A percentile compares a stretch with the other conserved stretches of the same genome.
phyloP scores from a whole-genome alignment of 2,888 invertebrate genomes.

The Subacronicta megacephala region DNA sequence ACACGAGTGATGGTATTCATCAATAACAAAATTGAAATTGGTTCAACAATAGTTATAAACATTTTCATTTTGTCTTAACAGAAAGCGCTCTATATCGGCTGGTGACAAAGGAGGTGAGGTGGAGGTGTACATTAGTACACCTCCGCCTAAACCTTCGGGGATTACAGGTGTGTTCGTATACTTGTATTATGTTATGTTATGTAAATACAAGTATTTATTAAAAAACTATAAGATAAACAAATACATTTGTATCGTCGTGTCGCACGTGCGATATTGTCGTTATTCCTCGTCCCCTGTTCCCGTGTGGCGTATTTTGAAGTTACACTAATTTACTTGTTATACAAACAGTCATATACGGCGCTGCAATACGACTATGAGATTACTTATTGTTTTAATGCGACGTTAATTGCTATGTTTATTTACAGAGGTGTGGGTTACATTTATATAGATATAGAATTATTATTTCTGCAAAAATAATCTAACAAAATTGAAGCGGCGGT shows the following conservation, averaged over 20 bases:
- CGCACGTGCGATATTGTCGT: conserved; percentile 41
- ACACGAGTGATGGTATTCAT: too few relatives aligned
- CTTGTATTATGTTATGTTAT: too few relatives aligned
- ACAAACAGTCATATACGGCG: conserved; percentile 62
- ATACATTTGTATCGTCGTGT: conserved; percentile 30
- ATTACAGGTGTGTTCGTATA: too few relatives aligned
- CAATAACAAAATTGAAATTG: too few relatives aligned
- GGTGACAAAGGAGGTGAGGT: too few relatives aligned
- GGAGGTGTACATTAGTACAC: too few relatives aligned
- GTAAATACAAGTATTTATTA: neutral
- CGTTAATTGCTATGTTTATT: conserved; percentile 34
- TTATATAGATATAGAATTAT: neutral
- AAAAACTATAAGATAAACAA: conserved; percentile 13
- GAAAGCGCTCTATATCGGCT: too few relatives aligned
- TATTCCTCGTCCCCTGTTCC: conserved; percentile 35
- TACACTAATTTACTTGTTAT: conserved; percentile 68
- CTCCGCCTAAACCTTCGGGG: too few relatives aligned
- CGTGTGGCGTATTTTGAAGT: conserved; percentile 32
- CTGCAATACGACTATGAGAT: conserved; percentile 44
- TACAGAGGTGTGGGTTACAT: neutral
- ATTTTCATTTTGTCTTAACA: too few relatives aligned
- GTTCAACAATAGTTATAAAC: too few relatives aligned
- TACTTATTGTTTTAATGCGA: conserved; percentile 41
- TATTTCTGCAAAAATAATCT: neutral
- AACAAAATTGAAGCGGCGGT: neutral